Evolutionary conservation across 2,113 vertebrate genomes (phyloP).

Genomic region (Platichthys flesus): DNA sequence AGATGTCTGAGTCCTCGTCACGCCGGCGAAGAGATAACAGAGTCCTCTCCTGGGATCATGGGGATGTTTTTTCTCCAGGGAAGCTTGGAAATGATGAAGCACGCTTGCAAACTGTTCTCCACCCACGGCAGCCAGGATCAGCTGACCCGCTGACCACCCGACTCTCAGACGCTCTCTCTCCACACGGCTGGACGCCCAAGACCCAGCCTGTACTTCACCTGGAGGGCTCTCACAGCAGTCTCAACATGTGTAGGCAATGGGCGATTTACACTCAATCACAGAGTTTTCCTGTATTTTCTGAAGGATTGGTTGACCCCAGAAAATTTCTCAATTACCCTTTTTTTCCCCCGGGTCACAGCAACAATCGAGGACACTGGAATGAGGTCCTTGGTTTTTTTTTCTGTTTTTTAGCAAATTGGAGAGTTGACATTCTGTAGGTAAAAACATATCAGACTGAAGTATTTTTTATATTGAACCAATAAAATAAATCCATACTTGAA

Average conservation of each 20-base stretch:
- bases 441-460: too few relatives aligned
- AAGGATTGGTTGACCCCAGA: not conserved
- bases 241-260: constrained; percentile 20
- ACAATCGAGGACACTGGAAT: not conserved
- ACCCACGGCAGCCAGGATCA: constrained; percentile 33
- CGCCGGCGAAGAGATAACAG: not conserved
- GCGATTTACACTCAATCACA: not conserved
- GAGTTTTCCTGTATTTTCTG: not conserved
- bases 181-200: not conserved
- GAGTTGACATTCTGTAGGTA: too few relatives aligned
- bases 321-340: not conserved
- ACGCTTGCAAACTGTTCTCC: constrained; percentile 5
- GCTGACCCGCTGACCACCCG: constrained; percentile 42
- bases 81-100: not conserved
- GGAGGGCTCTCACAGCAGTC: constrained; percentile 5
- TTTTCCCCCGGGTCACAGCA: not conserved
- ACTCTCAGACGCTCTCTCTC: constrained; percentile 37
- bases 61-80: not conserved
- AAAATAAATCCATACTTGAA: too few relatives aligned
- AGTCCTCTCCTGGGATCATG: constrained; percentile 1
- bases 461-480: too few relatives aligned
- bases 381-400: not conserved
- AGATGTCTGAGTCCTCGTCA: constrained; percentile 14
- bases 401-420: too few relatives aligned
- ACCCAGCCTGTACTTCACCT: constrained; percentile 2